Base-by-base conservation (phyloP, 2,797 vertebrate genomes). In the Sebastes paucispinis region DNA sequence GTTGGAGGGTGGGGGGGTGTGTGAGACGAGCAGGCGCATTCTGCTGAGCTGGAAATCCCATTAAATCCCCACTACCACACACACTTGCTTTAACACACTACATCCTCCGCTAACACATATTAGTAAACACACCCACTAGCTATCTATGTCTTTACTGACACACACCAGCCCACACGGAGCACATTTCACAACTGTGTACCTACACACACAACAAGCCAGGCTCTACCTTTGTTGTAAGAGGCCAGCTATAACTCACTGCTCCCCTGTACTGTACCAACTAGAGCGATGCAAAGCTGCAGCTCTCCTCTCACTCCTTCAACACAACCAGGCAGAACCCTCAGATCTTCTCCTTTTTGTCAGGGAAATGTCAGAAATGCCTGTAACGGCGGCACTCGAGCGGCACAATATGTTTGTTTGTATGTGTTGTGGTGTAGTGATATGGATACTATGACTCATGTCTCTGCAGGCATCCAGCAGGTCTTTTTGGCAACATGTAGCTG, bases 11-110 rank as follows among this genome's bases (percentile, higher is more conserved):
- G 0, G 5, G 14, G 2, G 36, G 1, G 13, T 1, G 4, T 69
- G 77, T 76, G 87, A 79, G 80, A 90, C 59, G 73, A 93, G 85
- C 90, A 88, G 91, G 92, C 80, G 85, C 83, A 69, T 95, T 95
- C 91, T 94, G 92, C 92, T 94, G 94, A 95, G 92, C 92, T 95
- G 92, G 94, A 96, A 95, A 96, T 96, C 93, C 95, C 93, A 95
- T 95, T 95, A 95, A 94, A 93, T 94, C 87, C 91, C 88, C 39
- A 55, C 87, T 77, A 73, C 82, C 79, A 64, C 86, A 75, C 85
- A 32, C 81, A 74, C 50, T 20, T 47, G 16, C 43, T 47, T 47
- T 47, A 47, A 88, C 82, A 77, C 85, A 81, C 78, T 81, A 43
- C 70, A 71, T 83, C 70, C 86, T 87, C 77, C 14, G 4, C 85